These are phyloP conservation scores for Drosophila birchii DNA, from an alignment of 2,888 invertebrate genomes.

Conservation along the genomic window DNA sequence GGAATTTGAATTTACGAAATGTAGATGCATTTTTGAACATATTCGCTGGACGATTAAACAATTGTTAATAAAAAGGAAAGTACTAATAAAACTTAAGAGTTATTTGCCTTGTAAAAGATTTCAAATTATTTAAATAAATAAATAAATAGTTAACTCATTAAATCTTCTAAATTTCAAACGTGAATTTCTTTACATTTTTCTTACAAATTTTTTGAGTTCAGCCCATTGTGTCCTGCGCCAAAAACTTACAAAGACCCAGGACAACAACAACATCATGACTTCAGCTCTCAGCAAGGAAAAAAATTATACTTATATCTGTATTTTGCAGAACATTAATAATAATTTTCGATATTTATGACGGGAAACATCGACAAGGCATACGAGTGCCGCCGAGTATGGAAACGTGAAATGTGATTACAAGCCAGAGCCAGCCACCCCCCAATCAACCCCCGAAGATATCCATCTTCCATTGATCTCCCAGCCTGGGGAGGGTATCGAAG, in stretches of 20 bases:
- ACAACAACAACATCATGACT: constrained; percentile 15
- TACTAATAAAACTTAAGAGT: not conserved
- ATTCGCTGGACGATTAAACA: not conserved
- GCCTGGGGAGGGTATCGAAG: constrained; percentile 58
- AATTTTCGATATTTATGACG: constrained; percentile 78
- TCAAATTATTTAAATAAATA: not conserved
- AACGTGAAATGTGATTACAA: constrained; percentile 76
- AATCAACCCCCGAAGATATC: constrained; percentile 41
- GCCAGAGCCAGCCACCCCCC: constrained; percentile 39
- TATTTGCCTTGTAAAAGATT: not conserved
- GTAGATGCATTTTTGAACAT: not conserved
- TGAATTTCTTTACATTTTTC: not conserved
- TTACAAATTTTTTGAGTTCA: no score
- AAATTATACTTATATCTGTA: constrained; percentile 26
- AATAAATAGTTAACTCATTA: not conserved
- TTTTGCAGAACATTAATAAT: constrained; percentile 68
- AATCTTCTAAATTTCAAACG: not conserved
- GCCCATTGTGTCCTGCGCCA: constrained; percentile 17
- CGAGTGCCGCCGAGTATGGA: constrained; percentile 41
- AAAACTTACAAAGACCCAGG: constrained; percentile 30
- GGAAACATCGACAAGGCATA: constrained; percentile 65
- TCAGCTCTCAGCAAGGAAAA: constrained; percentile 2
- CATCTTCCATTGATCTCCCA: constrained; percentile 41
- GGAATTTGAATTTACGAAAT: no score
- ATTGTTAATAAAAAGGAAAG: not conserved